Base-by-base conservation (phyloP, 2,888 invertebrate genomes). In the Phalangium opilio region DNA sequence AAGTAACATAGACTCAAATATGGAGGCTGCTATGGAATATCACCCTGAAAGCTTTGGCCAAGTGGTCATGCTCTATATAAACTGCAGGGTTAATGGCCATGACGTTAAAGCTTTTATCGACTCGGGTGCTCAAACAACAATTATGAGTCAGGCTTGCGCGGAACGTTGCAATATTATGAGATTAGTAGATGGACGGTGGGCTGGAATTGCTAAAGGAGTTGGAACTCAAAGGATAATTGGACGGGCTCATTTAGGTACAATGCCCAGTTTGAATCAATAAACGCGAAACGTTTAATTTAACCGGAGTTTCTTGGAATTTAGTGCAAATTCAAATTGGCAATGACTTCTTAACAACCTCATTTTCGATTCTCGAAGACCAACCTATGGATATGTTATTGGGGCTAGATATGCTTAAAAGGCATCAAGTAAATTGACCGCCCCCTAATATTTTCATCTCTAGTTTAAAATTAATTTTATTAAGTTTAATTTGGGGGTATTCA, bases 301-400 rank as follows among this genome's bases (percentile, higher is more conserved):
- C 2, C 3, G 15, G 12, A 12, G 21, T 17, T 11, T 43, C 18
- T 14, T 47, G 40, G 20, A 35, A 32, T 48, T 43, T 17, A 36
- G 38, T 36, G n/a, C 90, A 95, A 68, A 85, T 98, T 67, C 84
- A 95, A 67, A 95, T 98, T 55, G 91, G 84, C 59, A 81, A 79
- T 56, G 87, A 86, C 63, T 91, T 85, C 66, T 74, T 98, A 38
- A 87, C 90, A 1, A 90, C 93, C 3, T 93, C 93, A 36, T 96
- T 98, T 68, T 90, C 91, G 27, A 90, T 98, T 35, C 73, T 98
- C 41, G 87, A 91, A 63, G 84, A 95, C 59, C 95, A 96, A 65
- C 85, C 90, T 1, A 93, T 96, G 90, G 96, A 98, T 62, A 91
- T 98, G 89, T 70, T 98, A 48, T 73, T 98, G 12, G 98, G 98